Evolutionary conservation across 2,113 vertebrate species (phyloP).

Genomic region (Thymallus thymallus): DNA sequence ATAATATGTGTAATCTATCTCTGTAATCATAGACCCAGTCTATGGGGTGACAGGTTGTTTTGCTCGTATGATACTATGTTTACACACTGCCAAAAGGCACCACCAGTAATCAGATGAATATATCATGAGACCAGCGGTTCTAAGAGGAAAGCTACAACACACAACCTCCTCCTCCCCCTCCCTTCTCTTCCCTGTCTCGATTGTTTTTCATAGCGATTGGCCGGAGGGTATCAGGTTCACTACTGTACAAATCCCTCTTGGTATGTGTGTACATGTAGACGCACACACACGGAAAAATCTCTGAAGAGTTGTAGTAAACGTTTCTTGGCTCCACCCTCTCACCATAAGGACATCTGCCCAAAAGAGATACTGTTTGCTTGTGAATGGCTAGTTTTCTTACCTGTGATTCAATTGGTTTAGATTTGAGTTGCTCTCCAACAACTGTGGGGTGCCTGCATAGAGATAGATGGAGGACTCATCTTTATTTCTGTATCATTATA

Average conservation of each 20-base stretch:
- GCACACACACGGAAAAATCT: not conserved
- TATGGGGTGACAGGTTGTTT: slow-evolving; percentile 5
- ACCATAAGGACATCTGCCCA: not conserved
- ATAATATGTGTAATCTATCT: not conserved
- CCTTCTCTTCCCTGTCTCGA: not conserved
- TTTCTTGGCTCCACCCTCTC: not conserved
- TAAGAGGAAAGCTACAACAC: not conserved
- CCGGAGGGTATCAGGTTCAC: not conserved
- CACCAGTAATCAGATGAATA: not conserved
- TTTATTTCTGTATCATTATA: no score
- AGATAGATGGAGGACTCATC: no score
- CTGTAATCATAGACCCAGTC: not conserved
- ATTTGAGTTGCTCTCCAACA: not conserved
- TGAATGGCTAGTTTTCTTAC: slow-evolving; percentile 7
- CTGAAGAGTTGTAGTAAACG: not conserved
- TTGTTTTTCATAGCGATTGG: not conserved
- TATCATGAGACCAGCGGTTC: not conserved
- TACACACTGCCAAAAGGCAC: not conserved
- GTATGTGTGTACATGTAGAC: not conserved
- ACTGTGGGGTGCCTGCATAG: not conserved
- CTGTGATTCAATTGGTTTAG: not conserved
- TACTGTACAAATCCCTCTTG: not conserved
- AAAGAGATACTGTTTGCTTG: not conserved
- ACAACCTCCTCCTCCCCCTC: not conserved
- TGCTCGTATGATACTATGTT: slow-evolving; percentile 1